These are phyloP conservation scores for Coreius guichenoti DNA, from an alignment of 2,797 vertebrate species.

Conservation along the genomic window DNA sequence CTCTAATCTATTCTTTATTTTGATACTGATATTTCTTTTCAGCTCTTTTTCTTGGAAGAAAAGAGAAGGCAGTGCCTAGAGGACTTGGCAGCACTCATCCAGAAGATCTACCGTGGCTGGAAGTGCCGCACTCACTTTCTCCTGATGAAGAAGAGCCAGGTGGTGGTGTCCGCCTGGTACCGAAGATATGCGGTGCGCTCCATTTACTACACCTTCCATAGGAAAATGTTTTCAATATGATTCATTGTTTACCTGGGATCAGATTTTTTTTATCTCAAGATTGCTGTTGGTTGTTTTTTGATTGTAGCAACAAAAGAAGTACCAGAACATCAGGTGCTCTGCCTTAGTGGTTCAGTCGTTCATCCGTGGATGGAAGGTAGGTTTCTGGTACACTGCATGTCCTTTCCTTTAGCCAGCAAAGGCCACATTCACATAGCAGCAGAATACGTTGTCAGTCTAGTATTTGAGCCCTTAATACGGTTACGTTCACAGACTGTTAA, in stretches of 20 bases:
- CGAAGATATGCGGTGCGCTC: slow-evolving; percentile 88
- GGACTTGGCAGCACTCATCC: slow-evolving; percentile 92
- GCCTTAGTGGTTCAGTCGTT: slow-evolving; percentile 92
- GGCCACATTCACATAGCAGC: not conserved
- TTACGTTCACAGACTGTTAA: not conserved
- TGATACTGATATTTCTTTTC: not conserved
- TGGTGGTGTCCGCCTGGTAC: slow-evolving; percentile 92
- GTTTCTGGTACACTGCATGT: slow-evolving; percentile 54
- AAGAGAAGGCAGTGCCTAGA: slow-evolving; percentile 88
- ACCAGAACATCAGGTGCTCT: slow-evolving; percentile 87
- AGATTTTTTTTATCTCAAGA: not conserved
- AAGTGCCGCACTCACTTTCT: slow-evolving; percentile 90
- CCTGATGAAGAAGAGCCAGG: slow-evolving; percentile 91
- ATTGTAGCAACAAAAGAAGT: slow-evolving; percentile 92
- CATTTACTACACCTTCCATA: not conserved
- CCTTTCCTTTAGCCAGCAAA: not conserved
- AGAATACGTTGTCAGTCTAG: not conserved
- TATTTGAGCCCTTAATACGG: not conserved
- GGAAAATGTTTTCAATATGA: not conserved
- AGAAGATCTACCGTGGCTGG: slow-evolving; percentile 97
- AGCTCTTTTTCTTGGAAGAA: slow-evolving; percentile 97
- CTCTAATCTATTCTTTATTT: not conserved
- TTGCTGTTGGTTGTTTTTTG: slow-evolving; percentile 22
- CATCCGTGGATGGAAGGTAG: slow-evolving; percentile 96
- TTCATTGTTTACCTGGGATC: not conserved